Evolutionary conservation across 1,140 invertebrate species (phyloP).

Genomic region (Holotrichia oblita): DNA sequence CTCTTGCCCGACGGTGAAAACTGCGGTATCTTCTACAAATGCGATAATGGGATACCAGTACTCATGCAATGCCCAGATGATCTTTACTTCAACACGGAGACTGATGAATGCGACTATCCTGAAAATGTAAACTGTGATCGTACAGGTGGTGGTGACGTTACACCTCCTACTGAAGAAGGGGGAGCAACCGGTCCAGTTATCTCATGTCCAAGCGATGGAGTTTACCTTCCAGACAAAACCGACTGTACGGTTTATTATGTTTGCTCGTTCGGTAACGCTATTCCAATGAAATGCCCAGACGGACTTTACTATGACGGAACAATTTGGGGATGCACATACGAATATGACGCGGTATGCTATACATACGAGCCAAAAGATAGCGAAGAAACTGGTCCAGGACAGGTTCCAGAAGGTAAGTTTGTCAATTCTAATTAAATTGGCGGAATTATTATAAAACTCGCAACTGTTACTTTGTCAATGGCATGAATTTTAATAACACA

Average conservation of each 20-base stretch:
- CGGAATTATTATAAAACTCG: no score
- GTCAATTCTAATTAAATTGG: no score
- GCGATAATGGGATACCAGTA: not conserved
- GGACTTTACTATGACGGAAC: slow-evolving; percentile 22
- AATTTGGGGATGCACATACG: slow-evolving; percentile 13
- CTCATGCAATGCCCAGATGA: not conserved
- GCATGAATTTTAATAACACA: no score
- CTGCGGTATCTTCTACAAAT: slow-evolving; percentile 28
- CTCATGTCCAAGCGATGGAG: not conserved
- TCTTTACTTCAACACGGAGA: not conserved
- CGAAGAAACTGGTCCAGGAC: not conserved
- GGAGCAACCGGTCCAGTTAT: not conserved
- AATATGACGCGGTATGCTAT: not conserved
- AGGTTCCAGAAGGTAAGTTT: no score
- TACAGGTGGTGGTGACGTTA: not conserved
- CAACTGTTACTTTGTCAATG: no score
- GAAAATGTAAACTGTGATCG: slow-evolving; percentile 15
- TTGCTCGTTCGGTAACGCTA: not conserved
- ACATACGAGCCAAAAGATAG: not conserved
- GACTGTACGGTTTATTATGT: not conserved
- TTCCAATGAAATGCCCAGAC: not conserved
- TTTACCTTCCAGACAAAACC: slow-evolving; percentile 8
- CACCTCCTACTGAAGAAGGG: not conserved
- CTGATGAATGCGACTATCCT: not conserved
- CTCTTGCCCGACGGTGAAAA: slow-evolving; percentile 16